Evolutionary conservation across 2,888 invertebrate species (phyloP).

Genomic region (Elgonia sp.): DNA sequence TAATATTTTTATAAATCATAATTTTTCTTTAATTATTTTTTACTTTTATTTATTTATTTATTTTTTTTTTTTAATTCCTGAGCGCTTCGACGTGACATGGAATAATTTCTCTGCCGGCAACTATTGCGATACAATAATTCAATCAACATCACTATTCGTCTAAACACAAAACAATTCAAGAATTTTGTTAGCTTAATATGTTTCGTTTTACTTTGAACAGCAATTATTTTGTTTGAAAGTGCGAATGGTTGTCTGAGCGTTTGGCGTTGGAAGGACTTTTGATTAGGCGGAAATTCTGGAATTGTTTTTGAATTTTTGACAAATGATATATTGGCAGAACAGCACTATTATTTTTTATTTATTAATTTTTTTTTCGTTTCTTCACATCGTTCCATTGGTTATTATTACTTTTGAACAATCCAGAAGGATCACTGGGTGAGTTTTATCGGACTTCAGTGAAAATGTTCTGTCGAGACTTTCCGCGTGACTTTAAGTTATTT

Average conservation of each 20-base stretch:
- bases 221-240: background rate
- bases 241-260: background rate
- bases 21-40: slow-evolving; percentile 41
- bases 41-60: too few species aligned
- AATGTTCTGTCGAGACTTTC: slow-evolving; percentile 52
- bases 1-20: slow-evolving; percentile 58
- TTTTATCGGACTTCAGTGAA: slow-evolving; percentile 78
- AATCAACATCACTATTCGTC: slow-evolving; percentile 54
- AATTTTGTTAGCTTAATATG: slow-evolving; percentile 2
- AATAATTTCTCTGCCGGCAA: slow-evolving; percentile 54
- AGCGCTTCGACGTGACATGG: slow-evolving; percentile 65
- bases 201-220: background rate
- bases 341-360: slow-evolving; percentile 15
- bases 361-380: background rate
- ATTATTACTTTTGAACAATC: slow-evolving; percentile 39
- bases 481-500: slow-evolving; percentile 26
- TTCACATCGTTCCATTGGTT: too few species aligned
- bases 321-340: slow-evolving; percentile 46
- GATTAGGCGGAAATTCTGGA: slow-evolving; percentile 44
- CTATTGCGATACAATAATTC: slow-evolving; percentile 73
- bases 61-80: slow-evolving; percentile 65
- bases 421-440: slow-evolving; percentile 49
- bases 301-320: slow-evolving; percentile 49
- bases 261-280: slow-evolving; percentile 37
- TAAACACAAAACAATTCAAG: slow-evolving; percentile 56